Evolutionary conservation across 2,888 invertebrate species (phyloP).

Genomic region (Cheiracanthium punctorium): DNA sequence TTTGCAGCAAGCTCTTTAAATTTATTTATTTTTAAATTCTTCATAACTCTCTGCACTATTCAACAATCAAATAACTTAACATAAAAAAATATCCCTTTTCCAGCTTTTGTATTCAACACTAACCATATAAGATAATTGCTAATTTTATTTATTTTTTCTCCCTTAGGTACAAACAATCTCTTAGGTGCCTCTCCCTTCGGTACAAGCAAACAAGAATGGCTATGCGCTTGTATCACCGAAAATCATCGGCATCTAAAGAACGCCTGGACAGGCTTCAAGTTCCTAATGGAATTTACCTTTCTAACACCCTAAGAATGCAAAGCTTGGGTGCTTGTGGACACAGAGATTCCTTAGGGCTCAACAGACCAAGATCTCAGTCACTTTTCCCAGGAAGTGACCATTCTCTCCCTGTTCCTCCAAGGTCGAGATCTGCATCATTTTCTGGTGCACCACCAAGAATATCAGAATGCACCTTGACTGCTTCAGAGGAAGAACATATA

Average conservation of each 20-base stretch:
- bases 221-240: slow-evolving; percentile 53
- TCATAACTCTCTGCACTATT: too few species aligned
- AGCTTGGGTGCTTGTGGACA: slow-evolving; percentile 24
- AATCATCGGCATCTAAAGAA: slow-evolving; percentile 50
- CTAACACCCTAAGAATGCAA: slow-evolving; percentile 22
- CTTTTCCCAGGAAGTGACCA: slow-evolving; percentile 49
- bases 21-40: too few species aligned
- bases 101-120: too few species aligned
- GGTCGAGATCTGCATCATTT: slow-evolving; percentile 31
- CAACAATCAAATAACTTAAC: too few species aligned
- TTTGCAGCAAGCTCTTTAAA: too few species aligned
- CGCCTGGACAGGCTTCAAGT: slow-evolving; percentile 28
- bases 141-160: too few species aligned
- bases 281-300: slow-evolving; percentile 35
- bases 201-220: slow-evolving; percentile 32
- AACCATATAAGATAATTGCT: too few species aligned
- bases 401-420: slow-evolving; percentile 19
- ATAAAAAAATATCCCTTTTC: too few species aligned
- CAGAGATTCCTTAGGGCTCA: slow-evolving; percentile 37
- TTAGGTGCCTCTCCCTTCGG: too few species aligned
- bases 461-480: slow-evolving; percentile 6
- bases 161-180: not conserved
- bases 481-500: slow-evolving; percentile 52
- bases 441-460: slow-evolving; percentile 32
- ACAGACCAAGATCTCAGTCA: slow-evolving; percentile 51